Evolutionary conservation across 1,140 invertebrate genomes (phyloP), one percentile per base, ranked within the genome.

Genomic region (Nautilus pompilius): DNA sequence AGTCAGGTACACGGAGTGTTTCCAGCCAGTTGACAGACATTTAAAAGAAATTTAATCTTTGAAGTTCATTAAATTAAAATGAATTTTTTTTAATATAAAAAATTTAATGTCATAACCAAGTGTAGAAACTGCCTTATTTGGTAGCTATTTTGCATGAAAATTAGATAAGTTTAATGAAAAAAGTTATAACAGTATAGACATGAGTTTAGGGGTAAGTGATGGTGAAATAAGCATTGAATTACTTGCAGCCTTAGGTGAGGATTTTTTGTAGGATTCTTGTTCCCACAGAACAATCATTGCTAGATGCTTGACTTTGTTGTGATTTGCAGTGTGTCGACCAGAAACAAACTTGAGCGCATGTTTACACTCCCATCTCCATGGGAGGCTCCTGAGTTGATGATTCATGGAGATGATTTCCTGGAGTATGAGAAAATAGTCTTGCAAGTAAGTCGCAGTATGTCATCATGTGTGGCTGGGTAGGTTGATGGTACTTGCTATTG

Each of bases 311-410:
- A 55, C 3, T 1, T 5, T 55, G n/a, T n/a, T 55, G 24, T 1
- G 6, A 5, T 0, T 28, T 5, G 5, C 58, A 63, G 62, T 33
- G 32, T 67, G 6, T 58, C 61, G 3, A 58, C 41, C 45, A 67
- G 60, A 30, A 58, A 61, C 34, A 58, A 63, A 48, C 22, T 63
- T 1, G 13, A 60, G 13, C 53, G 29, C 26, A 15, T 63, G 41
- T 67, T 67, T 61, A 49, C 28, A 41, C 34, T 67, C 26, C 26
- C 28, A n/a, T 10, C 33, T 15, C 66, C 66, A 13, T 63, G 41
- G 48, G 62, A 67, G 22, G 66, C 62, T 2, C 66, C 61, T 15
- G 66, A 67, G 30, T 3, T 67, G 61, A 48, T 63, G 29, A 32
- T 49, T 17, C 33, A 34, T 22, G 41, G 45, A 17, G 66, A 67